These are phyloP conservation scores for Centruroides vittatus DNA, from an alignment of 1,140 invertebrate genomes.

Conservation along the genomic window DNA sequence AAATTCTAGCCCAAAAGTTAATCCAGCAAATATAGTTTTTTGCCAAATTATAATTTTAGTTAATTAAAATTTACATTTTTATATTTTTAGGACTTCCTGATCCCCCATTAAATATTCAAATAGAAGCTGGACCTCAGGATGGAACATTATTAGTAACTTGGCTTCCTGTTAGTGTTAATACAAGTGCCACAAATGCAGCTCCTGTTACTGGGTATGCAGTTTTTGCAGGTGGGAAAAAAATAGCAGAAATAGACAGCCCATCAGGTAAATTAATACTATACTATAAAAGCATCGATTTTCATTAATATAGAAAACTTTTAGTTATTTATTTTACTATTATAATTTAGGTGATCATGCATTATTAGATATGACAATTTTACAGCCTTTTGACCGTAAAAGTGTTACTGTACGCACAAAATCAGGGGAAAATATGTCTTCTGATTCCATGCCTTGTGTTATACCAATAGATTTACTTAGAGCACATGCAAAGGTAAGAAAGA, in stretches of 20 bases:
- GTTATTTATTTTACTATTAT: too few relatives aligned
- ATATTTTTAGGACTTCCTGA: conserved; percentile 63
- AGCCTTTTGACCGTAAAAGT: conserved; percentile 70
- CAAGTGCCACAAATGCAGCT: conserved; percentile 53
- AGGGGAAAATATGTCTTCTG: conserved; percentile 78
- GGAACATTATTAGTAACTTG: conserved; percentile 95
- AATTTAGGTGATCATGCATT: conserved; percentile 78
- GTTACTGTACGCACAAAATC: conserved; percentile 94
- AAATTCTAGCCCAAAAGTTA: too few relatives aligned
- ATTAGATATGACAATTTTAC: conserved; percentile 81
- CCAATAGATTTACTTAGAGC: conserved; percentile 38
- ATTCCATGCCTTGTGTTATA: conserved; percentile 79
- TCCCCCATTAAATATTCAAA: conserved; percentile 90
- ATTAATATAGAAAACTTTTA: too few relatives aligned
- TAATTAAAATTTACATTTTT: too few relatives aligned
- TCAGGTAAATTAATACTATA: conserved; percentile 43
- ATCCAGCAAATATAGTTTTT: too few relatives aligned
- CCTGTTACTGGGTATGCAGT: conserved; percentile 91
- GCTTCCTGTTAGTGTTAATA: conserved; percentile 71
- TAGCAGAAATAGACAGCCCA: conserved; percentile 91
- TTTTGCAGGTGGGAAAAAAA: conserved; percentile 93
- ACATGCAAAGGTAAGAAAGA: conserved; percentile 6
- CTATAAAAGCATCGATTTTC: too few relatives aligned
- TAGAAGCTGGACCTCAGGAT: conserved; percentile 95
- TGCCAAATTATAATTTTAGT: too few relatives aligned